Base-by-base conservation (phyloP, 2,797 vertebrate species). In the Neosilurus hyrtlii region DNA sequence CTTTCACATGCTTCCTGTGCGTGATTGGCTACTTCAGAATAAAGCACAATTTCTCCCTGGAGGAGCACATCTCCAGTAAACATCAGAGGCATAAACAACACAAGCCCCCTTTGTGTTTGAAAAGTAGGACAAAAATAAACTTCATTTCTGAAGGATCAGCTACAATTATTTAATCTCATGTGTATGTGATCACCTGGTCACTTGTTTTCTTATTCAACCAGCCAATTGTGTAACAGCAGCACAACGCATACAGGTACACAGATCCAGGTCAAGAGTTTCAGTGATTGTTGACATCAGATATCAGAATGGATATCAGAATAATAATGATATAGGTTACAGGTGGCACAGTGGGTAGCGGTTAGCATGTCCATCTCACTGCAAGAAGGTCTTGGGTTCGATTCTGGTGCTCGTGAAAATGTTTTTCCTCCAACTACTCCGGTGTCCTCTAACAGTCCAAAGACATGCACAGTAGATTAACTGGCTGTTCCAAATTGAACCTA, bases 41-140 rank as follows among this genome's bases (percentile, higher is more conserved):
- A 54, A 54, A 73, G 71, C 26, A 56, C 71, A 73, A 2, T 54
- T 70, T 73, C 71, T 73, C 71, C 71, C 71, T 49, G 71, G 71
- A 73, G 71, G n/a, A 54, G 71, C 24, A 14, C 26, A 57, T 35
- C 54, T 12, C 4, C 26, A 74, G 72, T 37, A 57, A 26, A 57
- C 72, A 57, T 22, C 4, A 74, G 9, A 6, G 71, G 16, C 71
- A n/a, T 61, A 8, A 75, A 37, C 56, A 75, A 22, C 54, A 35
- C 54, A 35, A 75, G 54, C 30, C 12, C 54, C 35, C 20, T 22
- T 59, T 30, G 7, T 37, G 20, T 75, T 75, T 59, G 30, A 59
- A 35, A 74, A 74, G 18, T 74, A 74, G 26, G 54, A 35, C 54
- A 57, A 12, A 61, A 59, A 59, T 37, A 52, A n/a, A 49, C 22